Evolutionary conservation across 2,113 vertebrate species (phyloP), one percentile per base, ranked within the genome.

Genomic region (Eudorcas thomsonii): DNA sequence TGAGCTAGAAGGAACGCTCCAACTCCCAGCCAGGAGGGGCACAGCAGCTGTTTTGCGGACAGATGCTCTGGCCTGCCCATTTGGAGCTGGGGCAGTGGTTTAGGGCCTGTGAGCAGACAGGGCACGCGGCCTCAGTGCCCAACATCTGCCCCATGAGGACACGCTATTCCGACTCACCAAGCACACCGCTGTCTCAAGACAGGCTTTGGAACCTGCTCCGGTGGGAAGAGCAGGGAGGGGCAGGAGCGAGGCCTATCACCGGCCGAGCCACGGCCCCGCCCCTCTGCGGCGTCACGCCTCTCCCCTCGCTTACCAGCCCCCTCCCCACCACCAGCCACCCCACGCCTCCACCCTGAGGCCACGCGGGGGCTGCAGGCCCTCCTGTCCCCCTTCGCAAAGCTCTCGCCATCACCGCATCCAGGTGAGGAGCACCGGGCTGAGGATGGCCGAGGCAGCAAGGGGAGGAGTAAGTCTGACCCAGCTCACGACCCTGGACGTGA

Each of bases 351-450:
- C 9, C 1, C 6, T 30, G 0, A 13, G 50, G 48, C 57, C 87
- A 4, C 0, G 0, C 1, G 6, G 2, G 45, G 19, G 33, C 16
- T 25, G 28, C 11, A 30, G 0, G 1, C 28, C 28, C 28, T 19
- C 2, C 8, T 14, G 6, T 48, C 39, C 16, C 17, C 43, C 15
- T n/a, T 14, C 55, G 57, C 2, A 2, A 33, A 43, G 39, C 28
- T 10, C 23, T n/a, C 7, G 30, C 7, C n/a, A 12, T 23, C 28
- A 15, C 23, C 17, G 0, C n/a, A 9, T 8, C 8, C 59, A 23
- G 30, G 52, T 25, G 36, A 36, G 52, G 48, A 48, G n/a, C 17
- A 7, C 28, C 43, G 19, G 15, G 2, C 23, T 2, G 78, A 36
- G 33, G 57, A 21, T 0, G n/a, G 5, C 17, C 0, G 0, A 33